Evolutionary conservation across 2,888 invertebrate genomes (phyloP).

Genomic region (Drosophila phalerata): DNA sequence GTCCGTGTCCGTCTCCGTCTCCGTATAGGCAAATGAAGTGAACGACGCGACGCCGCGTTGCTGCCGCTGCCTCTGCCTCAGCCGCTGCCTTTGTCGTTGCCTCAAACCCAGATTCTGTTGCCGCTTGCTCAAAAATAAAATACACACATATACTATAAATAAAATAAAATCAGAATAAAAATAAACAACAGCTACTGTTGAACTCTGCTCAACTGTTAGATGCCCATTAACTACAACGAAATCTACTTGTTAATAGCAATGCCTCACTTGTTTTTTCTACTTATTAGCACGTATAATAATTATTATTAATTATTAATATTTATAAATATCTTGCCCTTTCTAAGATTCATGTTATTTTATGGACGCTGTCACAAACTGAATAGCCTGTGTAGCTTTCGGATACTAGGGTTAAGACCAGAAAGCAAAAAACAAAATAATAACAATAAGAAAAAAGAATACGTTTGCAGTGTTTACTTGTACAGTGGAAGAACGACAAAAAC

Average conservation of each 20-base stretch:
- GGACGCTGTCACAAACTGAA: neutral
- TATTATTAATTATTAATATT: too few species aligned
- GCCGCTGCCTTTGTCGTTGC: neutral
- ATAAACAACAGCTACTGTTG: neutral
- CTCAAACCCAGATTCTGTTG: constrained; percentile 28
- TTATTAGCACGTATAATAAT: too few species aligned
- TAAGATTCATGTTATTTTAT: neutral
- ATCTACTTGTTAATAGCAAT: too few species aligned
- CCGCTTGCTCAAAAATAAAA: constrained; percentile 65
- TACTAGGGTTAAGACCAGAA: neutral
- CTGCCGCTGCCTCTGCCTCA: constrained; percentile 19
- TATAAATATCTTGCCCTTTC: too few species aligned
- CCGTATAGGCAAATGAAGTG: constrained; percentile 78
- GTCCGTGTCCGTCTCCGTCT: too few species aligned
- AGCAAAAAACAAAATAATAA: constrained; percentile 24
- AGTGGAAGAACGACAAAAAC: constrained; percentile 55
- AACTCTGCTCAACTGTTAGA: neutral
- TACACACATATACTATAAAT: constrained; percentile 28
- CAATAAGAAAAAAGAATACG: constrained; percentile 21
- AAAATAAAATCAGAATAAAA: constrained; percentile 9
- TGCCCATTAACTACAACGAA: too few species aligned
- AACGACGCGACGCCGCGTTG: constrained; percentile 45
- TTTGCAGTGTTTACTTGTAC: constrained; percentile 13
- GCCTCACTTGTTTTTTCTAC: too few species aligned
- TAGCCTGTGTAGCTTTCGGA: neutral